Conservation (phyloP, 2,113 vertebrate genomes). For the Apaloderma vittatum region DNA sequence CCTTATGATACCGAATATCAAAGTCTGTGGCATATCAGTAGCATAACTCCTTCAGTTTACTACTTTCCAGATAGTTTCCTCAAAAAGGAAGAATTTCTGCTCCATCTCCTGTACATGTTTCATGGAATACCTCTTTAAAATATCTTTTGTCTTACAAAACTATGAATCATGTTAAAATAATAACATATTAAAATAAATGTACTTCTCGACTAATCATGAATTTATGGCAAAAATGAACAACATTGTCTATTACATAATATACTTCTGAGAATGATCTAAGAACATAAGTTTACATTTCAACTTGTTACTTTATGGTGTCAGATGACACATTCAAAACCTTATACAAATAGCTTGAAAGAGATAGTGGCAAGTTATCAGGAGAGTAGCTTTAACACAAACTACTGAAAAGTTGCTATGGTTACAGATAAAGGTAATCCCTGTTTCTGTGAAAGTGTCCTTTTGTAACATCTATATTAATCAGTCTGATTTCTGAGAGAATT, state of each 20-base stretch:
- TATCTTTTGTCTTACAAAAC: not conserved
- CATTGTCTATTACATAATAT: not conserved
- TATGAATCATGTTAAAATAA: constrained; percentile 40
- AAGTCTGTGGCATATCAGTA: not conserved
- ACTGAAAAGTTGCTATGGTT: constrained; percentile 68
- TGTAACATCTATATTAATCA: constrained; percentile 57
- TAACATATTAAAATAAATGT: not conserved
- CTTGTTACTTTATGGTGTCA: not conserved
- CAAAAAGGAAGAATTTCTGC: too few relatives aligned
- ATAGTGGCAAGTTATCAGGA: constrained; percentile 49
- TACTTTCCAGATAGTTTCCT: not conserved
- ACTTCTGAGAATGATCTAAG: not conserved
- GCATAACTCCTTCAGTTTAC: not conserved
- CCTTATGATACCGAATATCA: not conserved
- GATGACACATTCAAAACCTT: constrained; percentile 18
- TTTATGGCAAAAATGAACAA: constrained; percentile 16
- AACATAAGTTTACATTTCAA: not conserved
- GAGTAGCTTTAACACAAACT: constrained; percentile 52
- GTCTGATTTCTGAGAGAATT: constrained; percentile 29
- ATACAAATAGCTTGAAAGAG: constrained; percentile 33
- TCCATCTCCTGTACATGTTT: not conserved
- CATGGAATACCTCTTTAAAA: not conserved
- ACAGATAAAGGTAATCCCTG: constrained; percentile 67
- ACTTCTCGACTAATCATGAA: not conserved
- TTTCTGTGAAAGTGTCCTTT: constrained; percentile 53